Evolutionary conservation across 2,113 vertebrate species (phyloP), one percentile per base, ranked within the genome.

Genomic region (Eretmodus cyanostictus): DNA sequence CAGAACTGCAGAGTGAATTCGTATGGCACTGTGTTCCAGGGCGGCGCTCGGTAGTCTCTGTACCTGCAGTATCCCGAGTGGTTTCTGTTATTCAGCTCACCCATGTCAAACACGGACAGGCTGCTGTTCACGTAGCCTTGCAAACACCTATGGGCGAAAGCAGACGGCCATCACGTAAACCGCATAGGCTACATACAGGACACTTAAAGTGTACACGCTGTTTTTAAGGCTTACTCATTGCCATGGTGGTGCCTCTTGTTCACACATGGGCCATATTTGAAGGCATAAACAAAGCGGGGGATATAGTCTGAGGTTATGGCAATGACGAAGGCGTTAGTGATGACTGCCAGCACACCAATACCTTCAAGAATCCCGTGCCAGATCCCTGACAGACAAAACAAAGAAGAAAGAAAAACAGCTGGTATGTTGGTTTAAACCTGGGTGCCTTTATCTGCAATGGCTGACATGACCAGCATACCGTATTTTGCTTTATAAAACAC

Each of bases 251-350:
- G 97, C 27, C 96, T 97, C 92, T 97, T 96, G 93, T 98, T 96
- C 80, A 97, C 95, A 92, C 99, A 99, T 11, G 98, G 98, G 4
- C 98, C 98, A 1, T 99, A 99, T 95, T 98, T 99, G 92, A 98
- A 99, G 85, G 98, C 97, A 54, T 99, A 99, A 89, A 99, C 98
- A 89, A 99, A 99, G 88, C 99, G 98, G 51, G 99, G 99, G 94
- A 99, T 99, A 91, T 99, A 99, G 96, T 99, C 99, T 1, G 99
- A 99, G 91, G 99, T 99, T 91, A 99, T 99, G 78, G 99, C 99
- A 73, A 99, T 99, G 86, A 99, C 99, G 68, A 99, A 99, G 24
- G 99, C 99, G 51, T 99, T 99, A 83, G 98, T 99, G 95, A 99
- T 99, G 90, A 99, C 99, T 78, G 98, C 98, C 92, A 99, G 89